These are phyloP conservation scores for Poecile atricapillus DNA, from an alignment of 2,113 vertebrate genomes.

Conservation along the genomic window DNA sequence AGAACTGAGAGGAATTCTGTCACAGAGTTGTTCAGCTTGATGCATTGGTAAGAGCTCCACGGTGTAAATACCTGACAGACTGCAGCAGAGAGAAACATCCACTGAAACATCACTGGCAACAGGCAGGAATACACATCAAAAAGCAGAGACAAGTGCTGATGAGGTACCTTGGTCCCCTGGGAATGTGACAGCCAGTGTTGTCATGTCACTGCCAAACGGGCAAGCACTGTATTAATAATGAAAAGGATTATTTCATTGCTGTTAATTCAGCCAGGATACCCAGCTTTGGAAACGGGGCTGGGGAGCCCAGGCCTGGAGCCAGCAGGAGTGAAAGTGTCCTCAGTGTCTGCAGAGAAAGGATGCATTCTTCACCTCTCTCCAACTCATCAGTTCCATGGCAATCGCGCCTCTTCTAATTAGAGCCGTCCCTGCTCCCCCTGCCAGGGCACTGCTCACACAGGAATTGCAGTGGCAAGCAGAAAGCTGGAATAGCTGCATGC, in stretches of 20 bases:
- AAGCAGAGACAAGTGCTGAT: neutral
- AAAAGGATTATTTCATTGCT: constrained; percentile 20
- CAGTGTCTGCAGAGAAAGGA: constrained; percentile 51
- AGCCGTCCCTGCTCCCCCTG: neutral
- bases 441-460: neutral
- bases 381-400: constrained; percentile 1
- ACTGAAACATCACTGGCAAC: neutral
- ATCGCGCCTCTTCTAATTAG: neutral
- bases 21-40: neutral
- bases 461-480: constrained; percentile 1
- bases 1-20: neutral
- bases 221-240: neutral
- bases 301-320: constrained; percentile 19
- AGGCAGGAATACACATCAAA: neutral
- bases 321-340: constrained; percentile 45
- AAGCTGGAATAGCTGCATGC: neutral
- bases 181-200: neutral
- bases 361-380: constrained; percentile 35
- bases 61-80: neutral
- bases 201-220: neutral
- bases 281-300: neutral
- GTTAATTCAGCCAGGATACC: neutral
- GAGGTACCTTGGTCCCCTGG: neutral
- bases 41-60: neutral
- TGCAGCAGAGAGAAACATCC: neutral